Evolutionary conservation across 2,888 invertebrate species (phyloP).

Genomic region (Thecophora atra): DNA sequence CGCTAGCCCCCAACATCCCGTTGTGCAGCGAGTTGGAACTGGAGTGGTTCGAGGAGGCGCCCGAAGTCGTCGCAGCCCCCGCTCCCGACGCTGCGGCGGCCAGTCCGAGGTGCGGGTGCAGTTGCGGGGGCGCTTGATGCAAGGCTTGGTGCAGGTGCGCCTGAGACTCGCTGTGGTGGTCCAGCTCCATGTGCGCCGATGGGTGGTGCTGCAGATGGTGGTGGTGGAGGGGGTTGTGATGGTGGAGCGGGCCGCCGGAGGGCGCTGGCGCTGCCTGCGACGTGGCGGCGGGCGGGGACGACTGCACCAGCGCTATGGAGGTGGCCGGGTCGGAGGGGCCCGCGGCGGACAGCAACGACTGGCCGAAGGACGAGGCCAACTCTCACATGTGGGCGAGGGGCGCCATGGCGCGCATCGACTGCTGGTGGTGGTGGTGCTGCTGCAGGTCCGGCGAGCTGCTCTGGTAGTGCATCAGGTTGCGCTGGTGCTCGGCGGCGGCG

Average conservation of each 20-base stretch:
- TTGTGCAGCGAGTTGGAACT: conserved; percentile 40
- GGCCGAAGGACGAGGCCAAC: conserved; percentile 65
- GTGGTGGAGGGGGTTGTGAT: conserved; percentile 48
- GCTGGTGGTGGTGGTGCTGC: conserved; percentile 64
- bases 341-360: conserved; percentile 48
- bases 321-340: conserved; percentile 37
- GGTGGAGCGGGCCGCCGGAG: conserved; percentile 39
- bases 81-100: conserved; percentile 20
- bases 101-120: conserved; percentile 33
- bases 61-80: conserved; percentile 33
- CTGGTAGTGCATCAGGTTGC: conserved; percentile 66
- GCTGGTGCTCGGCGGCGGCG: conserved; percentile 59
- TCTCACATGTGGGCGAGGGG: conserved; percentile 68
- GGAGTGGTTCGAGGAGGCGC: too few species aligned
- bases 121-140: conserved; percentile 21
- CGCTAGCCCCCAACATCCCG: conserved; percentile 14
- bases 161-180: conserved; percentile 16
- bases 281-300: conserved; percentile 41
- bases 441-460: conserved; percentile 64
- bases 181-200: conserved; percentile 26
- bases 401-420: conserved; percentile 65
- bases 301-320: conserved; percentile 25
- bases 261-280: conserved; percentile 43
- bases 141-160: conserved; percentile 26
- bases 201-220: conserved; percentile 34